phyloP scores from a whole-genome alignment of 1,140 invertebrate species.

The Oncopeltus fasciatus region DNA sequence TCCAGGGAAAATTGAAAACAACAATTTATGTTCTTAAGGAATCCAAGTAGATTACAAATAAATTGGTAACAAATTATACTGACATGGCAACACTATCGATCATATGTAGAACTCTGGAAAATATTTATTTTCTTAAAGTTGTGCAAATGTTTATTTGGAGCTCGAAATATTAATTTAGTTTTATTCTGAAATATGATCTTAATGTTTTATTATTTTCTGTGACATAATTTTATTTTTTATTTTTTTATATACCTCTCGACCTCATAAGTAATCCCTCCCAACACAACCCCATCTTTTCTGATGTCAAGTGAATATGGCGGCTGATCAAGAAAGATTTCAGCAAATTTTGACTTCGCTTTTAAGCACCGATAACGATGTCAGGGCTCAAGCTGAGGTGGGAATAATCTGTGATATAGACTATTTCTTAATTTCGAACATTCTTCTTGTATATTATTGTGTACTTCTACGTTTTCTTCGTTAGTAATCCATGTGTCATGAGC shows the following conservation, averaged over 20 bases:
- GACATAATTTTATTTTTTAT: no score
- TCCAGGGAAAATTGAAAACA: no score
- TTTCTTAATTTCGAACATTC: slow-evolving; percentile 16
- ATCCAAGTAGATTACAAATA: no score
- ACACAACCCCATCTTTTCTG: slow-evolving; percentile 1
- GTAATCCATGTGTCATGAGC: background rate
- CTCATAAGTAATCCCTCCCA: background rate
- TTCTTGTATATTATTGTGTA: background rate
- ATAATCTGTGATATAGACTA: background rate
- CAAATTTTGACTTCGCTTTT: slow-evolving; percentile 37
- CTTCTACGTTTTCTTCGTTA: background rate
- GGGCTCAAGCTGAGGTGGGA: slow-evolving; percentile 41
- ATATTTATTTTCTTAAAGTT: no score
- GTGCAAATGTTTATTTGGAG: no score
- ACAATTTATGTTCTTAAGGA: no score
- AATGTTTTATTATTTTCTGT: no score
- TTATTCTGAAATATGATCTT: no score
- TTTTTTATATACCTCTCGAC: background rate
- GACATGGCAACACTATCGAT: no score
- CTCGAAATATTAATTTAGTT: no score
- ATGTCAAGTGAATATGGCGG: slow-evolving; percentile 26
- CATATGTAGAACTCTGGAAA: no score
- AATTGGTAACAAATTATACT: no score
- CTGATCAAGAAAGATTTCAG: slow-evolving; percentile 36
- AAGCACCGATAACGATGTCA: slow-evolving; percentile 40